Conservation (phyloP, 2,797 vertebrate genomes). For the Morelia viridis region DNA sequence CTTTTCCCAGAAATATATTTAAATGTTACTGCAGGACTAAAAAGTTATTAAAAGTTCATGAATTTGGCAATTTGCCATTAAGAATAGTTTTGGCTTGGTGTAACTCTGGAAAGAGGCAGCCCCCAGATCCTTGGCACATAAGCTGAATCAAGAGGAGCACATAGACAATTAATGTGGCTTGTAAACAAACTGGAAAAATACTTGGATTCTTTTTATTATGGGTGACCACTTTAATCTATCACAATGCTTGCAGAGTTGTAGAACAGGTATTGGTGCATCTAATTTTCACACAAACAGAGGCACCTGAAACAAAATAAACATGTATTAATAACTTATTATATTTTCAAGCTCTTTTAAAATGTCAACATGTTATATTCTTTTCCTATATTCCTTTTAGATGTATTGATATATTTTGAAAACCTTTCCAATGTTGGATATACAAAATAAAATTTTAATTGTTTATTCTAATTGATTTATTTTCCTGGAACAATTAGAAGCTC, state of each 20-base stretch:
- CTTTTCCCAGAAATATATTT: slow-evolving; percentile 51
- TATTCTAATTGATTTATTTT: background rate
- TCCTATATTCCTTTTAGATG: background rate
- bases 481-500: background rate
- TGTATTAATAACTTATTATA: slow-evolving; percentile 39
- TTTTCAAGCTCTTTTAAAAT: slow-evolving; percentile 26
- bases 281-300: slow-evolving; percentile 70
- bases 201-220: slow-evolving; percentile 44
- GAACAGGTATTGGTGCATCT: background rate
- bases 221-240: slow-evolving; percentile 48
- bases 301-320: slow-evolving; percentile 71
- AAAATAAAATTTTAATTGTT: background rate
- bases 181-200: slow-evolving; percentile 57
- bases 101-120: slow-evolving; percentile 74
- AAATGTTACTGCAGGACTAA: slow-evolving; percentile 50
- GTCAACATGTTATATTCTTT: background rate
- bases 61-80: slow-evolving; percentile 69
- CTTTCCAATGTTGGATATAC: background rate
- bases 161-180: slow-evolving; percentile 64
- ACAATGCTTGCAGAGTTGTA: background rate
- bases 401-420: background rate
- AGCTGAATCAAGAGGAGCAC: slow-evolving; percentile 57
- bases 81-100: slow-evolving; percentile 72
- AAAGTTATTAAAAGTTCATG: slow-evolving; percentile 28
- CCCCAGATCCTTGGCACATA: slow-evolving; percentile 76